phyloP scores from a whole-genome alignment of 2,888 invertebrate species.

The Xiphydria camelus region DNA sequence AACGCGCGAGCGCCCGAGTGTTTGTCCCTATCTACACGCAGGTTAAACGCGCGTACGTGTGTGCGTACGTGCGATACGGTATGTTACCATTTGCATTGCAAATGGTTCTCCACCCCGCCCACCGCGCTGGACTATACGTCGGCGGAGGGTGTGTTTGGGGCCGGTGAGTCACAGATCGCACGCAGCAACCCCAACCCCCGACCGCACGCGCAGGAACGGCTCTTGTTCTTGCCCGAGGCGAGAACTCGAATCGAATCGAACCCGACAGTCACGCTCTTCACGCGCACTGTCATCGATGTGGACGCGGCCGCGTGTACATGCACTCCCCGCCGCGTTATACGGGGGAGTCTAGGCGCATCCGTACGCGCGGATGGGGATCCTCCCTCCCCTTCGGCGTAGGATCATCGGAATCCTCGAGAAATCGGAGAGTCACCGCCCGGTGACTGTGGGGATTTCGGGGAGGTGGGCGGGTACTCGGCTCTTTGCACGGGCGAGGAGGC shows the following conservation, averaged over 20 bases:
- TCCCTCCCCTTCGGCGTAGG: too few relatives aligned
- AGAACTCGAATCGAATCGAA: slow-evolving; percentile 28
- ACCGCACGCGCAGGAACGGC: slow-evolving; percentile 25
- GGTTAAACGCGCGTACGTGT: slow-evolving; percentile 30
- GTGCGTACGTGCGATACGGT: slow-evolving; percentile 37
- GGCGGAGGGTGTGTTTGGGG: slow-evolving; percentile 27
- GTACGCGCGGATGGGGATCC: too few relatives aligned
- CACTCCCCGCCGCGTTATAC: too few relatives aligned
- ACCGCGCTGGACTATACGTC: slow-evolving; percentile 21
- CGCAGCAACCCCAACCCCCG: slow-evolving; percentile 14
- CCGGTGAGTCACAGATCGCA: slow-evolving; percentile 16
- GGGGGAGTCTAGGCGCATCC: too few relatives aligned
- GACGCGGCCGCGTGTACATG: too few relatives aligned
- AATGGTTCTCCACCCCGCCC: slow-evolving; percentile 40
- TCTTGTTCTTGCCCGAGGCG: slow-evolving; percentile 25
- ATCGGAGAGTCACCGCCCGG: too few relatives aligned
- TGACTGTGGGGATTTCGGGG: too few relatives aligned
- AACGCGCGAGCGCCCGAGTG: background rate
- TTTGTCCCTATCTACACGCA: background rate
- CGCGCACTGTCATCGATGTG: slow-evolving; percentile 12
- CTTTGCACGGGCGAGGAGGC: too few relatives aligned
- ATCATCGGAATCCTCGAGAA: too few relatives aligned
- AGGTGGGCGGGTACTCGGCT: too few relatives aligned
- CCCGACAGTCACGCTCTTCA: slow-evolving; percentile 29
- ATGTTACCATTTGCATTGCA: slow-evolving; percentile 55